Evolutionary conservation across 2,797 vertebrate genomes (phyloP).

Genomic region (Eulemur mongoz): DNA sequence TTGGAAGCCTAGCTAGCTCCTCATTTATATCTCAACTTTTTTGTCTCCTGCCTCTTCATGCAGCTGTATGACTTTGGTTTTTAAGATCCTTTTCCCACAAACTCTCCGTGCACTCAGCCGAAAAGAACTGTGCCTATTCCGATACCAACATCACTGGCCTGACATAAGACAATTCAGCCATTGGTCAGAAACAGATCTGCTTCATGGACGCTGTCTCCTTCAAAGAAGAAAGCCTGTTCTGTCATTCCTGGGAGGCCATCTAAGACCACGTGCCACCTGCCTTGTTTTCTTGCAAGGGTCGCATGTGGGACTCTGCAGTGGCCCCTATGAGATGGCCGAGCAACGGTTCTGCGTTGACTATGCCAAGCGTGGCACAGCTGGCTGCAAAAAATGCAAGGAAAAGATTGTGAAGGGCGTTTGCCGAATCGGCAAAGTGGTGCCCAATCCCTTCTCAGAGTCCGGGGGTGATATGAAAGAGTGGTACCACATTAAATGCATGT

Average conservation of each 20-base stretch:
- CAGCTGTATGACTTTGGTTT: slow-evolving; percentile 86
- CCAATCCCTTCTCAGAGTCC: slow-evolving; percentile 98
- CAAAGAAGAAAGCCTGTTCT: not conserved
- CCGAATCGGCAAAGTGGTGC: slow-evolving; percentile 96
- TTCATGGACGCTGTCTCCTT: not conserved
- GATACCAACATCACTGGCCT: not conserved
- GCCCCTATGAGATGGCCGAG: slow-evolving; percentile 90
- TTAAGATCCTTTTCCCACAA: slow-evolving; percentile 67
- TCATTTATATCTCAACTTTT: not conserved
- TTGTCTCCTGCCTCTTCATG: not conserved
- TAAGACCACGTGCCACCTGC: not conserved
- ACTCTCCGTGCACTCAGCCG: slow-evolving; percentile 73
- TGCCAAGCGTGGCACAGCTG: slow-evolving; percentile 95
- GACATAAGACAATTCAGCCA: rapidly evolving
- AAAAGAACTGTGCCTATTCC: not conserved
- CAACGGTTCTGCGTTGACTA: slow-evolving; percentile 98
- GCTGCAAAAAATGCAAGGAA: slow-evolving; percentile 99
- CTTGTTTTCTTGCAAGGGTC: not conserved
- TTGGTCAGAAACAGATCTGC: not conserved
- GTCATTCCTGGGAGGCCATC: not conserved
- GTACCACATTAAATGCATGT: slow-evolving; percentile 97
- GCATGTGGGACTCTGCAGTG: slow-evolving; percentile 69
- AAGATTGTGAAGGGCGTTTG: slow-evolving; percentile 95
- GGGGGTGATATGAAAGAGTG: slow-evolving; percentile 99
- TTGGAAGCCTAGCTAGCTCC: not conserved